phyloP scores from a whole-genome alignment of 2,888 invertebrate species.

The Pasiphila rectangulata region DNA sequence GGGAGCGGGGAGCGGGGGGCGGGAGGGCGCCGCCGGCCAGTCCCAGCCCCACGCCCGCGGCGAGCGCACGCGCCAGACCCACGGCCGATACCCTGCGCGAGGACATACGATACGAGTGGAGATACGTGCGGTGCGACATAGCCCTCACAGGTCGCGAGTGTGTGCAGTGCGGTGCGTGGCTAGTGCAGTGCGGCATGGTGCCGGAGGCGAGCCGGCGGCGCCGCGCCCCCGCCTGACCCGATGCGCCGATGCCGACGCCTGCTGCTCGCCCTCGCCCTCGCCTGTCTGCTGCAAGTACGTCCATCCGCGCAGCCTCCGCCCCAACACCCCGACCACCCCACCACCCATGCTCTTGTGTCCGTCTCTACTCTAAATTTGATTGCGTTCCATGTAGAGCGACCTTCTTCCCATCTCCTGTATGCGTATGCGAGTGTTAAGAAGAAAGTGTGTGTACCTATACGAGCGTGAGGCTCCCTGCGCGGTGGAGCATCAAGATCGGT shows the following conservation, averaged over 20 bases:
- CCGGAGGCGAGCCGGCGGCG: conserved; percentile 51
- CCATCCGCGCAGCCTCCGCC: not conserved
- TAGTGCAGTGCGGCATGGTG: conserved; percentile 49
- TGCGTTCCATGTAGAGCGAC: too few relatives aligned
- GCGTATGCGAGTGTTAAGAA: too few relatives aligned
- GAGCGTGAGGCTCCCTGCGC: too few relatives aligned
- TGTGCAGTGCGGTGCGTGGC: conserved; percentile 29
- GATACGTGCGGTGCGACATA: too few relatives aligned
- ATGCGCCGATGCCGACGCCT: conserved; percentile 61
- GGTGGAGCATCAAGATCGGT: too few relatives aligned
- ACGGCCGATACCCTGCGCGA: too few relatives aligned
- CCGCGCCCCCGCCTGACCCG: conserved; percentile 49
- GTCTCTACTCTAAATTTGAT: too few relatives aligned
- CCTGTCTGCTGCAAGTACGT: conserved; percentile 68
- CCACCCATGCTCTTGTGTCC: too few relatives aligned
- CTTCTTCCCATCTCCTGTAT: too few relatives aligned
- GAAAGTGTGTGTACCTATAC: too few relatives aligned
- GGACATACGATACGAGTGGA: too few relatives aligned
- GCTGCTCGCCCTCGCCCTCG: conserved; percentile 64
- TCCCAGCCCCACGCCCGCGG: conserved; percentile 52
- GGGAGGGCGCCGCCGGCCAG: conserved; percentile 50
- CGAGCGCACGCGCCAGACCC: conserved; percentile 46
- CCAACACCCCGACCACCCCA: not conserved
- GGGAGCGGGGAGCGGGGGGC: conserved; percentile 39
- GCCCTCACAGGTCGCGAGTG: conserved; percentile 30